Percentiles rank a stretch among this genome's conserved stretches.
These are phyloP conservation scores for Eulemur albifrons DNA, from an alignment of 2,797 vertebrate species.

Conservation along the genomic window DNA sequence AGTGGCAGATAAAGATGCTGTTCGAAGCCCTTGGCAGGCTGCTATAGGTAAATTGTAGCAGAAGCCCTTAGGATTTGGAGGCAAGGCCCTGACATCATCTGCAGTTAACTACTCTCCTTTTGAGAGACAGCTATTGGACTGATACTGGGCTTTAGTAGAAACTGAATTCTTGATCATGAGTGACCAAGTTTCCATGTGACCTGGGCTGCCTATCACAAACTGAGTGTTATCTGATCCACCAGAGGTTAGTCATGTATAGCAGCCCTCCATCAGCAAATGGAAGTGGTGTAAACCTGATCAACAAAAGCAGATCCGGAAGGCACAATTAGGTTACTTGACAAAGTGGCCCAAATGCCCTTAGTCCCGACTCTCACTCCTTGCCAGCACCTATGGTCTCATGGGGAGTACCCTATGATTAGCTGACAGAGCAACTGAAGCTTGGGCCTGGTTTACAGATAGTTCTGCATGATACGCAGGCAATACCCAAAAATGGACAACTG, in stretches of 20 bases:
- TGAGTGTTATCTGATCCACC: neutral
- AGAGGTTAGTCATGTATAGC: neutral
- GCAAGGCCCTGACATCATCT: neutral
- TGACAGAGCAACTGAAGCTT: neutral
- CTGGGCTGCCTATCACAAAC: neutral
- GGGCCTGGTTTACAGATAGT: neutral
- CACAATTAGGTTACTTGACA: neutral
- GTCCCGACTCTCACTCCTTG: neutral
- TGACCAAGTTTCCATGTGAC: neutral
- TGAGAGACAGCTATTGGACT: neutral
- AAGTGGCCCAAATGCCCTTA: neutral
- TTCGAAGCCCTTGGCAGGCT: neutral
- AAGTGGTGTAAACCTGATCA: neutral
- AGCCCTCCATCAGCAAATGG: neutral
- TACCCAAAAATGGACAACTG: neutral
- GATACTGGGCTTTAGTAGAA: neutral
- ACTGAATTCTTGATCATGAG: neutral
- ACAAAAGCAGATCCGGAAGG: neutral
- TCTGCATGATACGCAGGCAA: too few species aligned
- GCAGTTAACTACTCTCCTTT: neutral
- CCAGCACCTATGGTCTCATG: neutral
- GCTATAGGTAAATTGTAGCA: neutral
- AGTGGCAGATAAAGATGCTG: neutral
- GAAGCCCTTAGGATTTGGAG: neutral
- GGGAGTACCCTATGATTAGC: neutral